phyloP scores from a whole-genome alignment of 2,888 invertebrate genomes.

The Chymomyza fuscimana region DNA sequence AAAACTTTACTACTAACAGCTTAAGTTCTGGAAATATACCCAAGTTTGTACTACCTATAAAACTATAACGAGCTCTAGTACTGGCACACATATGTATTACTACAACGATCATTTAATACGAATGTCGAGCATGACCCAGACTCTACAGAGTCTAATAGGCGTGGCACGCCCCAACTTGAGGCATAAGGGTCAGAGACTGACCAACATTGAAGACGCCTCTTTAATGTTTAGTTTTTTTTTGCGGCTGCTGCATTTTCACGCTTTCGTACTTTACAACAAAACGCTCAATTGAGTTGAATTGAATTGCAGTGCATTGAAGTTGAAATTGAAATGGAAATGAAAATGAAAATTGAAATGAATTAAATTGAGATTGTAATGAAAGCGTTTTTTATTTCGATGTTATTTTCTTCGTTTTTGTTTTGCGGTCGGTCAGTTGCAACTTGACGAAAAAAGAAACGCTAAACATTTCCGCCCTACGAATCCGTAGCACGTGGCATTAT shows the following conservation, averaged over 20 bases:
- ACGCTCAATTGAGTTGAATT: slow-evolving; percentile 30
- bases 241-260: slow-evolving; percentile 42
- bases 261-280: slow-evolving; percentile 44
- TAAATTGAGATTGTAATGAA: slow-evolving; percentile 31
- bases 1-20: too few species aligned
- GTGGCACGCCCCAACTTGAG: not conserved
- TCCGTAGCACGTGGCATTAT: not conserved
- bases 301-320: slow-evolving; percentile 15
- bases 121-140: not conserved
- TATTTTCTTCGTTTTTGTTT: too few species aligned
- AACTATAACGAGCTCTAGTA: too few species aligned
- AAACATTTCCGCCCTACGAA: not conserved
- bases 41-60: too few species aligned
- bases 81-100: too few species aligned
- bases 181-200: not conserved
- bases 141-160: not conserved
- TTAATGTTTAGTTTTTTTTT: not conserved
- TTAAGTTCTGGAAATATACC: too few species aligned
- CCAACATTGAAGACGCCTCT: not conserved
- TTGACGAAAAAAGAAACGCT: not conserved
- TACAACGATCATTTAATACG: too few species aligned
- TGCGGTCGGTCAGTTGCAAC: not conserved
- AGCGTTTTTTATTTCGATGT: not conserved
- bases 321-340: slow-evolving; percentile 26
- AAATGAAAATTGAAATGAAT: slow-evolving; percentile 14